Percentiles rank a stretch among this genome's conserved stretches.
Evolutionary conservation across 1,140 invertebrate species (phyloP).

Genomic region (Leptinotarsa lineolata): DNA sequence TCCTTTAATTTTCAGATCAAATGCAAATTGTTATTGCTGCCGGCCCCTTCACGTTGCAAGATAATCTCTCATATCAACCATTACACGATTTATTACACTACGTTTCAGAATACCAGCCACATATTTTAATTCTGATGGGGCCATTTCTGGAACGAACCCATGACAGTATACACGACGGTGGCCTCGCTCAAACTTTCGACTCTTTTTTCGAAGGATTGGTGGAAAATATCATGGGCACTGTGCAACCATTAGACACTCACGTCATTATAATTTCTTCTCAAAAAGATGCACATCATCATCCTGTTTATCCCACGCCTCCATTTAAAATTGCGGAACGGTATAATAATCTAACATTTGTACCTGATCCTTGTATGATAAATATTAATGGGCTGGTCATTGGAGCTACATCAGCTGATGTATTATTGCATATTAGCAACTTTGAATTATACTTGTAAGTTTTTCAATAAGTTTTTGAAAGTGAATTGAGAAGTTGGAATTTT

Average conservation of each 20-base stretch:
- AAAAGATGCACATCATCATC: constrained; percentile 75
- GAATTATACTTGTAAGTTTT: constrained; percentile 37
- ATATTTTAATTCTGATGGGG: constrained; percentile 80
- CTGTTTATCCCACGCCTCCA: constrained; percentile 82
- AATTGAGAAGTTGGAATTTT: no score
- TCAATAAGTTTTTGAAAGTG: no score
- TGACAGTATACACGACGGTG: constrained; percentile 62
- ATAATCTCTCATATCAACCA: constrained; percentile 79
- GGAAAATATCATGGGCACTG: constrained; percentile 63
- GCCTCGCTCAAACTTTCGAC: constrained; percentile 68
- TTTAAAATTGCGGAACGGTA: constrained; percentile 61
- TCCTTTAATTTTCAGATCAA: constrained; percentile 40
- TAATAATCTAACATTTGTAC: constrained; percentile 64
- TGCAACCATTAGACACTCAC: constrained; percentile 61
- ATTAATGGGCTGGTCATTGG: constrained; percentile 78
- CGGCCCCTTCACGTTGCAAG: constrained; percentile 80
- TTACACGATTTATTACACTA: constrained; percentile 76
- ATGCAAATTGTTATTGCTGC: constrained; percentile 75
- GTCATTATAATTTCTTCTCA: constrained; percentile 75
- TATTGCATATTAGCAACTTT: constrained; percentile 44
- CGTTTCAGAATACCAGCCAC: constrained; percentile 71
- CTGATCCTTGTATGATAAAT: constrained; percentile 81
- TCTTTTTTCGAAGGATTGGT: constrained; percentile 73
- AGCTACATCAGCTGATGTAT: constrained; percentile 75
- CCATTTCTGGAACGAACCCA: constrained; percentile 80